These are phyloP conservation scores for Poeciliopsis turrubarensis DNA, from an alignment of 2,113 vertebrate genomes.

Conservation along the genomic window DNA sequence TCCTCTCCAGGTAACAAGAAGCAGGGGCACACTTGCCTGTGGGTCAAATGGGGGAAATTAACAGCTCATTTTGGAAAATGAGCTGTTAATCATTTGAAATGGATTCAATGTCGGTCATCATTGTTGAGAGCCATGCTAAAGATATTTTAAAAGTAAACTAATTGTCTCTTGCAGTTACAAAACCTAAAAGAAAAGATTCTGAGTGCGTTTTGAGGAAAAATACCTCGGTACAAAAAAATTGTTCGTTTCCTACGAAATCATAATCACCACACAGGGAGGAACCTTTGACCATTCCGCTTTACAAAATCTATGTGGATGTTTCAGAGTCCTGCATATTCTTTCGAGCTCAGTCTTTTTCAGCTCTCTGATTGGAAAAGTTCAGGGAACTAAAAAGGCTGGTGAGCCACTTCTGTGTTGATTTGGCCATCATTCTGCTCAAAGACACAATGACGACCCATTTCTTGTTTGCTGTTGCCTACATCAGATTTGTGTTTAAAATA, in stretches of 20 bases:
- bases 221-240: not conserved
- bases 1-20: constrained; percentile 77
- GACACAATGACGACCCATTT: not conserved
- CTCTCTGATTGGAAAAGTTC: not conserved
- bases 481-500: not conserved
- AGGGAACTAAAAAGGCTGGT: not conserved
- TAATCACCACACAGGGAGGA: not conserved
- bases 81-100: not conserved
- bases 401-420: not conserved
- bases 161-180: not conserved
- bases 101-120: not conserved
- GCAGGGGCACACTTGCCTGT: constrained; percentile 86
- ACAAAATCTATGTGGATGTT: not conserved
- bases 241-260: not conserved
- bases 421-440: not conserved
- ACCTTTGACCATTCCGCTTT: not conserved
- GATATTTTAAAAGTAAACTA: not conserved
- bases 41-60: constrained; percentile 14
- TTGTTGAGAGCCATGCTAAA: not conserved
- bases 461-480: not conserved
- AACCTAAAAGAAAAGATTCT: not conserved
- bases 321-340: not conserved
- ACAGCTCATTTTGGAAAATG: not conserved
- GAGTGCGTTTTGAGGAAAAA: not conserved
- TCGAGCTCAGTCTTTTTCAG: not conserved